Percentiles rank a stretch among this genome's conserved stretches.
These are phyloP conservation scores for Calameuta filiformis DNA, from an alignment of 2,888 invertebrate species.

Conservation along the genomic window DNA sequence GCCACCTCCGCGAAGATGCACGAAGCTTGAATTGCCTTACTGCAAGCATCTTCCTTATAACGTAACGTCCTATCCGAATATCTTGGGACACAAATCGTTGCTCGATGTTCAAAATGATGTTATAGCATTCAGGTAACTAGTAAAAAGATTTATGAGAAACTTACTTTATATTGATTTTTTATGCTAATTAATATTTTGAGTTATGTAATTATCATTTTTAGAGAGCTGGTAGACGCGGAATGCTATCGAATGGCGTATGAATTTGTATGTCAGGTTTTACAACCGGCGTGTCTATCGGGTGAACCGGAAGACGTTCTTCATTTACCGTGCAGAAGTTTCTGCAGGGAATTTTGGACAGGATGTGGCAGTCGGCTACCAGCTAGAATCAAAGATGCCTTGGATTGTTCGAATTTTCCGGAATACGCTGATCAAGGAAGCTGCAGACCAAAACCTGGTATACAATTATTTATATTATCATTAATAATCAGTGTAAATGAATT, in stretches of 20 bases:
- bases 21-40: constrained; percentile 74
- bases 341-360: constrained; percentile 84
- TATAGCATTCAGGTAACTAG: constrained; percentile 75
- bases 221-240: constrained; percentile 90
- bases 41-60: constrained; percentile 82
- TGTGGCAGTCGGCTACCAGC: constrained; percentile 82
- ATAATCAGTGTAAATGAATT: background rate
- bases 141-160: background rate
- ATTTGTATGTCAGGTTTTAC: constrained; percentile 87
- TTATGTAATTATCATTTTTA: constrained; percentile 44
- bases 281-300: constrained; percentile 76
- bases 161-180: background rate
- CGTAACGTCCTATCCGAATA: constrained; percentile 85
- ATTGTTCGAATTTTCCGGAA: constrained; percentile 84
- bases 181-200: background rate
- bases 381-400: constrained; percentile 77
- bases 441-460: constrained; percentile 79
- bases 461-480: constrained; percentile 5
- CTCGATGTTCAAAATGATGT: constrained; percentile 80
- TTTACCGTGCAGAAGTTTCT: constrained; percentile 85
- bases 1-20: constrained; percentile 75
- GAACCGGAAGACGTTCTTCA: constrained; percentile 70
- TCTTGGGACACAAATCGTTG: constrained; percentile 75
- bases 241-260: constrained; percentile 90
- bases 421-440: constrained; percentile 81